Conservation (phyloP, 2,888 invertebrate genomes). For the Drosophila barbarae region DNA sequence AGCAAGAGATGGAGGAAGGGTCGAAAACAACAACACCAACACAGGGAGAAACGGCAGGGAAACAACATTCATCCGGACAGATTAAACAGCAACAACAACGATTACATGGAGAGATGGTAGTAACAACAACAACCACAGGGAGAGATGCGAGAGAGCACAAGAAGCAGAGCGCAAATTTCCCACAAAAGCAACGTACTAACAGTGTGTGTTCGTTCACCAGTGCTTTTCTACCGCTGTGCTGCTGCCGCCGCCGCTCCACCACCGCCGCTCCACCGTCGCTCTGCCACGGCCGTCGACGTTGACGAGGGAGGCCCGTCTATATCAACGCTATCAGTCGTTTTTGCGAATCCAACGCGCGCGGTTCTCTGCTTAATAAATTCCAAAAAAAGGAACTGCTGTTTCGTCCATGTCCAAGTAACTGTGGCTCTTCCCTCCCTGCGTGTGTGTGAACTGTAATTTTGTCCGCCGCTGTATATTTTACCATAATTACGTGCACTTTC, state of each 20-base stretch:
- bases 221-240: constrained; percentile 24
- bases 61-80: neutral
- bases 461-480: constrained; percentile 54
- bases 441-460: constrained; percentile 57
- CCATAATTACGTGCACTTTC: constrained; percentile 60
- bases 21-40: neutral
- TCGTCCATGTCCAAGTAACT: constrained; percentile 48
- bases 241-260: constrained; percentile 39
- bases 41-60: neutral
- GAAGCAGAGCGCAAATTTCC: constrained; percentile 50
- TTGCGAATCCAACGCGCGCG: constrained; percentile 71
- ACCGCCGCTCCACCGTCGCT: constrained; percentile 32
- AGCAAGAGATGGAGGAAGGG: neutral
- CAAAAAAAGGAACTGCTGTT: constrained; percentile 30
- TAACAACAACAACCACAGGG: constrained; percentile 17
- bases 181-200: constrained; percentile 43
- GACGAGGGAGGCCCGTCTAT: constrained; percentile 68
- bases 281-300: constrained; percentile 39
- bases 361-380: constrained; percentile 41
- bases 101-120: constrained; percentile 33
- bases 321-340: constrained; percentile 75
- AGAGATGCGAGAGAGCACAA: constrained; percentile 23
- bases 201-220: constrained; percentile 16
- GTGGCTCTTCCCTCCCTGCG: constrained; percentile 14
- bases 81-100: constrained; percentile 5